Evolutionary conservation across 2,797 vertebrate species (phyloP).

Genomic region (Acanthiza pusilla): DNA sequence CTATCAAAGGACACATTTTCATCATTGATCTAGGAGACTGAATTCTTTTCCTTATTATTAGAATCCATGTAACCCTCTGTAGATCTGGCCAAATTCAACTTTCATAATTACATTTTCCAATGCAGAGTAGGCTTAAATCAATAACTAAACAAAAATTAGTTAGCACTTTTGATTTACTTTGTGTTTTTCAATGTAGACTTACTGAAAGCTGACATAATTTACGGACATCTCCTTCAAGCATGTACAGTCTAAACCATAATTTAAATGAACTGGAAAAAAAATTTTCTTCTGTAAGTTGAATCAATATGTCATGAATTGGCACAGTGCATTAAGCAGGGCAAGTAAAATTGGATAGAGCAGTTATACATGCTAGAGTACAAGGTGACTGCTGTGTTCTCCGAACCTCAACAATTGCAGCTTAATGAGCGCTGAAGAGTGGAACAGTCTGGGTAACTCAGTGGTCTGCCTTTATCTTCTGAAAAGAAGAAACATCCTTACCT

Average conservation of each 20-base stretch:
- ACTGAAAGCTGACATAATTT: slow-evolving; percentile 44
- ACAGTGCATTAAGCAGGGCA: neutral
- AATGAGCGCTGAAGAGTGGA: neutral
- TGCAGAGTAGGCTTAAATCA: slow-evolving; percentile 24
- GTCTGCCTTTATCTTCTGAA: neutral
- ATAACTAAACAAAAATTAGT: slow-evolving; percentile 39
- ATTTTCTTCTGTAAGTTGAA: neutral
- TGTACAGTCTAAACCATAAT: slow-evolving; percentile 13
- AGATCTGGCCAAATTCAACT: slow-evolving; percentile 9
- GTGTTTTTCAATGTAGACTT: slow-evolving; percentile 31
- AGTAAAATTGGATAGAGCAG: slow-evolving; percentile 17
- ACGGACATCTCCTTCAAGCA: slow-evolving; percentile 1
- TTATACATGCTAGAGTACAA: slow-evolving; percentile 12
- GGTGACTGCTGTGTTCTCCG: slow-evolving; percentile 5
- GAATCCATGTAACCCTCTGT: neutral
- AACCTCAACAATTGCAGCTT: neutral
- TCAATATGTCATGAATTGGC: slow-evolving; percentile 32
- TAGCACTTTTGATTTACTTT: slow-evolving; percentile 33
- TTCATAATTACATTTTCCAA: slow-evolving; percentile 33
- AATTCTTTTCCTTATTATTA: neutral
- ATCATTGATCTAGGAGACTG: neutral
- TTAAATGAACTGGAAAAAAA: slow-evolving; percentile 23
- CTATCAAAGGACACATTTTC: neutral
- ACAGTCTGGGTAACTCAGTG: neutral
- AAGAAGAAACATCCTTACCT: neutral